Percentiles rank a stretch among this genome's conserved stretches.
phyloP scores from a whole-genome alignment of 2,797 vertebrate species.

The Thalassophryne amazonica region DNA sequence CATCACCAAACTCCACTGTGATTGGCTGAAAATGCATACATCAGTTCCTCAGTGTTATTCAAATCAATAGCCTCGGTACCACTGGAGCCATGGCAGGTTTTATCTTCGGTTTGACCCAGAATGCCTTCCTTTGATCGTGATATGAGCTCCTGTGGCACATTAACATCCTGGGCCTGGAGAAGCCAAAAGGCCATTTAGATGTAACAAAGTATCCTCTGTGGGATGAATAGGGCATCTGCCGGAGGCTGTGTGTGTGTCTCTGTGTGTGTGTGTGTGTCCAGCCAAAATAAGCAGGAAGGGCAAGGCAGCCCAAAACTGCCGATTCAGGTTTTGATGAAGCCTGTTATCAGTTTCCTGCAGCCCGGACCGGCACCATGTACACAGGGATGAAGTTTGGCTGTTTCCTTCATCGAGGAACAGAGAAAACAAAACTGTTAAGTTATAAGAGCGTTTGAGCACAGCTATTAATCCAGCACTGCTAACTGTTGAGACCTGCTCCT shows the following conservation, averaged over 20 bases:
- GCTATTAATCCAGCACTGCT: constrained; percentile 7
- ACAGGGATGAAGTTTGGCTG: constrained; percentile 66
- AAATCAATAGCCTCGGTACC: not conserved
- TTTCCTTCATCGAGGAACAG: constrained; percentile 44
- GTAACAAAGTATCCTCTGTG: constrained; percentile 80
- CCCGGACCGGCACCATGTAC: constrained; percentile 29
- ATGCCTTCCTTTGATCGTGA: constrained; percentile 64
- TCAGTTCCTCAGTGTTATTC: not conserved
- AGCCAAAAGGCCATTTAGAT: constrained; percentile 71
- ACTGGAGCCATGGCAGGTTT: constrained; percentile 24
- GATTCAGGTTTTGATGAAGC: constrained; percentile 69
- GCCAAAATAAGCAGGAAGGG: constrained; percentile 71
- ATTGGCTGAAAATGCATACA: not conserved
- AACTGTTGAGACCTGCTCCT: not conserved
- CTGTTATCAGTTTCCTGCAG: constrained; percentile 74
- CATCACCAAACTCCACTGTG: constrained; percentile 8
- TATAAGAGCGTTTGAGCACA: no score
- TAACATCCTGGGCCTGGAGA: constrained; percentile 70
- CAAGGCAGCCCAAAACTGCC: constrained; percentile 65
- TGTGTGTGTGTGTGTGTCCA: constrained; percentile 35
- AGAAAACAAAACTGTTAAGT: constrained; percentile 45
- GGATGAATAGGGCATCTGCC: constrained; percentile 77
- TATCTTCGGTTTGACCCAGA: constrained; percentile 49
- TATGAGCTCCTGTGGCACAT: constrained; percentile 67
- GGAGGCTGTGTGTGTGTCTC: constrained; percentile 54